Conservation (phyloP, 1,140 invertebrate genomes). For the Lamellibrachia luymesi region DNA sequence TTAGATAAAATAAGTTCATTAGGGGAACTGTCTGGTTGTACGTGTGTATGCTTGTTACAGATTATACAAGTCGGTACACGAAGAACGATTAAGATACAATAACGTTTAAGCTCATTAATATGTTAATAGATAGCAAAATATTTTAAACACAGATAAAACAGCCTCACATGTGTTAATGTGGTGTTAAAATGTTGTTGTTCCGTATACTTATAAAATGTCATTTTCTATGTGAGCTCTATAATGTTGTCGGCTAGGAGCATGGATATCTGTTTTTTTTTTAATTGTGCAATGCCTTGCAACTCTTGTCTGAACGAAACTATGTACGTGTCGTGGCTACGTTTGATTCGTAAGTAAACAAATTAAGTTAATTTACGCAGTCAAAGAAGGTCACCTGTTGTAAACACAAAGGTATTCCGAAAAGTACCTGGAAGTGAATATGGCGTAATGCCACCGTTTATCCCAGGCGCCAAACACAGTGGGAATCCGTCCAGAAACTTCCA, state of each 20-base stretch:
- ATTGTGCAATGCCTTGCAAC: not conserved
- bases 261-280: not conserved
- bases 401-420: not conserved
- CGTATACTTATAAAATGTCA: too few species aligned
- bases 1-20: too few species aligned
- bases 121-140: too few species aligned
- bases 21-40: too few species aligned
- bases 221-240: too few species aligned
- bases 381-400: not conserved
- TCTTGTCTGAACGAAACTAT: not conserved
- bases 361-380: not conserved
- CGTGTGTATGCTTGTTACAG: too few species aligned
- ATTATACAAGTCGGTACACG: too few species aligned
- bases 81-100: too few species aligned
- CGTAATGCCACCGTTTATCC: not conserved
- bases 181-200: too few species aligned
- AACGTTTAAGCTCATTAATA: too few species aligned
- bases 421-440: not conserved
- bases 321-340: not conserved
- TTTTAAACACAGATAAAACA: too few species aligned
- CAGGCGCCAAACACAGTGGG: not conserved
- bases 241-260: not conserved
- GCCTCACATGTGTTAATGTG: too few species aligned
- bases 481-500: not conserved
- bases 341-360: not conserved